A percentile compares a stretch with the other conserved stretches of the same genome.
Conservation (phyloP, 1,140 invertebrate genomes). For the Ylistrum balloti region DNA sequence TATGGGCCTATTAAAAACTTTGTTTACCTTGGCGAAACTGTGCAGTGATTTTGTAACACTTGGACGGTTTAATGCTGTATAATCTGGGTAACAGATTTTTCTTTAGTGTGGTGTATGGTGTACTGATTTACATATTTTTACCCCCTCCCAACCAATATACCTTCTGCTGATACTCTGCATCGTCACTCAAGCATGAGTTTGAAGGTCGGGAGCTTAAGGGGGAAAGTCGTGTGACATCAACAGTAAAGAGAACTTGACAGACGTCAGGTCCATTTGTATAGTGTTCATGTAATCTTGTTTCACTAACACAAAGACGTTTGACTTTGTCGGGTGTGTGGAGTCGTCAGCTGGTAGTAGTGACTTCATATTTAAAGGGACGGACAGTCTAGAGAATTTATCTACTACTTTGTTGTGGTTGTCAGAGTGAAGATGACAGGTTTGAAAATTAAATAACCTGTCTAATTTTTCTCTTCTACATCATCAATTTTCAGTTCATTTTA, state of each 20-base stretch:
- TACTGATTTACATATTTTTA: slow-evolving; percentile 29
- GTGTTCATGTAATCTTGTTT: slow-evolving; percentile 35
- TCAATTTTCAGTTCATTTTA: slow-evolving; percentile 20
- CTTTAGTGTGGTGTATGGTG: background rate
- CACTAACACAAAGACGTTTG: slow-evolving; percentile 28
- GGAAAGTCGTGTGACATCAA: background rate
- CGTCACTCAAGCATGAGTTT: background rate
- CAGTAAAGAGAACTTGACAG: background rate
- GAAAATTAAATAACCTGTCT: background rate
- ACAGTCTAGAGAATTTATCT: background rate
- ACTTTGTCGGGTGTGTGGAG: background rate
- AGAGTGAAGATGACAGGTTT: background rate
- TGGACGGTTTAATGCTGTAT: background rate
- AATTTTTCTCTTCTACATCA: background rate
- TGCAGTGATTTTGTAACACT: slow-evolving; percentile 11
- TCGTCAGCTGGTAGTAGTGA: slow-evolving; percentile 10
- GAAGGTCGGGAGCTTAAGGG: slow-evolving; percentile 6
- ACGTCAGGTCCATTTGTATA: background rate
- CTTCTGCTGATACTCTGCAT: slow-evolving; percentile 24
- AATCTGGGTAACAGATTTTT: slow-evolving; percentile 1
- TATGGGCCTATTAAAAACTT: background rate
- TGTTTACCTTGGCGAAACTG: background rate
- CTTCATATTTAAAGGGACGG: background rate
- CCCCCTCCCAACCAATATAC: slow-evolving; percentile 21
- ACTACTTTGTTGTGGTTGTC: background rate